Evolutionary conservation across 2,797 vertebrate genomes (phyloP), one percentile per base, ranked within the genome.

Genomic region (Carcharodon carcharias): DNA sequence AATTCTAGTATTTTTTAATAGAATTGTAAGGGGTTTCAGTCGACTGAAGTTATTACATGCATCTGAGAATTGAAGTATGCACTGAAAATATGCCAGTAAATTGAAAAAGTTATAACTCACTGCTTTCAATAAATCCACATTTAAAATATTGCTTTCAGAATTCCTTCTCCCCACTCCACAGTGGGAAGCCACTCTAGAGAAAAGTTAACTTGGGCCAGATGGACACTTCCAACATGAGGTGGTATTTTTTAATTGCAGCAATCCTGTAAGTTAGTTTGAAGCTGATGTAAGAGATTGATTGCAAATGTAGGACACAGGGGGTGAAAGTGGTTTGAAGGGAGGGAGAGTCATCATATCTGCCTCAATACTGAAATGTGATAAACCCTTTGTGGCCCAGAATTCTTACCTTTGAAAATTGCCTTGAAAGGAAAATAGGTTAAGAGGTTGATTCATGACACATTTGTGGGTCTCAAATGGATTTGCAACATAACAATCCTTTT

Each of bases 391-490:
- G 69, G 54, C 69, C 69, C 54, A 35, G 28, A 12, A 95, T 56
- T 77, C 69, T 71, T 14, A 77, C 69, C 69, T 77, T 71, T 95
- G 94, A 95, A 69, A 95, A 69, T 71, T 56, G 14, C 7, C 54
- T 35, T 95, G 93, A 95, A 73, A 77, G 94, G 69, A 35, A 95
- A 95, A 73, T 73, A 77, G 77, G 69, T 77, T 95, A 73, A 95
- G 50, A 77, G 94, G 69, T 95, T 77, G 50, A 95, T 54, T 35
- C 26, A 16, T 35, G 50, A 77, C 94, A 95, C 58, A 54, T 56
- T 56, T 95, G 50, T 56, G 94, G 67, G 67, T 95, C 94, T 95
- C 94, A 95, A 77, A 77, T 58, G 69, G 45, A 50, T 40, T 77
- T 58, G 50, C 35, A 77, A 95, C 45, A 18, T 95, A 35, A 58